Base-by-base conservation (phyloP, 92 coral and sea anemone species). In the Parazoanthus swiftii region DNA sequence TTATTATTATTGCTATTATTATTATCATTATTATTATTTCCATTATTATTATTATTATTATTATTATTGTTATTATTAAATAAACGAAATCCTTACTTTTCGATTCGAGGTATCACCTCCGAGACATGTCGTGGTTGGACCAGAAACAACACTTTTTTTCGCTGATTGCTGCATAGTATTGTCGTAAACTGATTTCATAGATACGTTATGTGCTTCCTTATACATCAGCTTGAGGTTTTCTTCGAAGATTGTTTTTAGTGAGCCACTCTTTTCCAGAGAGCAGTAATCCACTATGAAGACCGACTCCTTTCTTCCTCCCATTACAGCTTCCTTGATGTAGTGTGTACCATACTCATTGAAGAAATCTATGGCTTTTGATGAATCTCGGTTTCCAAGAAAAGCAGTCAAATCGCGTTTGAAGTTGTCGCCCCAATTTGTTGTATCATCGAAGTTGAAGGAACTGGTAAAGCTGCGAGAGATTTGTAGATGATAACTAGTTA, bases 261-360 rank as follows among this genome's bases (percentile, higher is more conserved):
- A 68, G 54, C 67, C 37, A 70, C 66, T 73, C 20, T 84, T 38
- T 11, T 68, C 68, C 7, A 84, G 10, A 29, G 78, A 42, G 39
- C 88, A 84, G 65, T 84, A 68, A 84, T 84, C 67, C 25, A 84
- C 63, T 79, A 42, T 84, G n/a, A 84, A 73, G 35, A 42, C 39
- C 3, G 88, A 84, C 36, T 84, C 77, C 88, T 84, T 84, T 21
- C 63, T 67, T 0, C 88, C 88, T 20, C 88, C 88, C 88, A 84
- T 84, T 8, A 68, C 88, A 2, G 88, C 88, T 33, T 70, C 79
- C 54, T 33, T 35, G 48, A 84, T 38, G 74, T 67, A 84, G 37
- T 70, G 88, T 4, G 88, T 84, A 54, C 88, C 88, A n/a, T 68
- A 84, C 65, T 84, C 88, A 9, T 73, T 84, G 65, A 84, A 84